These are phyloP conservation scores for Unio pictorum DNA, from an alignment of 2,888 invertebrate genomes.

Conservation along the genomic window DNA sequence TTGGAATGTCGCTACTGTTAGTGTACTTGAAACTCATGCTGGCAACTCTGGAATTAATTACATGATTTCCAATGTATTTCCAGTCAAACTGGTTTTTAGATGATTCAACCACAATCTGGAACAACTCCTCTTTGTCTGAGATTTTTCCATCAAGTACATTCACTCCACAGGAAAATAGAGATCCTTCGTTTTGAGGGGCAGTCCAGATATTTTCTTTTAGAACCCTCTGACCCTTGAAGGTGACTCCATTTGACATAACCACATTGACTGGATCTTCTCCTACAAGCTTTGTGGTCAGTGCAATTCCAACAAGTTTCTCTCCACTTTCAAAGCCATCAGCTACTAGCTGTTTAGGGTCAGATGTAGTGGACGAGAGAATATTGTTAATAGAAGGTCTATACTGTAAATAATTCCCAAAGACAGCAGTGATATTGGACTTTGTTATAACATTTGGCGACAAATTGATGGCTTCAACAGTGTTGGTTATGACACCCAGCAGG, in stretches of 20 bases:
- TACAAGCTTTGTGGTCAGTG: constrained; percentile 37
- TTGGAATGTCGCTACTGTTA: constrained; percentile 35
- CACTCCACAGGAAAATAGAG: too few species aligned
- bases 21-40: constrained; percentile 42
- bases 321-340: too few species aligned
- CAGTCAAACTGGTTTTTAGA: constrained; percentile 44
- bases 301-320: constrained; percentile 29
- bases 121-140: constrained; percentile 22
- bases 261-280: constrained; percentile 28
- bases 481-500: constrained; percentile 34
- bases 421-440: constrained; percentile 18
- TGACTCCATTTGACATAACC: too few species aligned
- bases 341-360: constrained; percentile 7
- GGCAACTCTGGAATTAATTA: constrained; percentile 36
- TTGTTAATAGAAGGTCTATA: constrained; percentile 28
- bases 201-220: constrained; percentile 1
- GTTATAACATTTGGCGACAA: constrained; percentile 17
- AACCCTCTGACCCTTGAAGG: constrained; percentile 3
- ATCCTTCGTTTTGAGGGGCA: too few species aligned
- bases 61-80: constrained; percentile 20
- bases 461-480: constrained; percentile 42
- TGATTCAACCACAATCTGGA: constrained; percentile 36
- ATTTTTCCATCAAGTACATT: constrained; percentile 10
- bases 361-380: constrained; percentile 8
- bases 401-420: constrained; percentile 15